Evolutionary conservation across 2,888 invertebrate species (phyloP).

Genomic region (Disparrhopalites patrizii): DNA sequence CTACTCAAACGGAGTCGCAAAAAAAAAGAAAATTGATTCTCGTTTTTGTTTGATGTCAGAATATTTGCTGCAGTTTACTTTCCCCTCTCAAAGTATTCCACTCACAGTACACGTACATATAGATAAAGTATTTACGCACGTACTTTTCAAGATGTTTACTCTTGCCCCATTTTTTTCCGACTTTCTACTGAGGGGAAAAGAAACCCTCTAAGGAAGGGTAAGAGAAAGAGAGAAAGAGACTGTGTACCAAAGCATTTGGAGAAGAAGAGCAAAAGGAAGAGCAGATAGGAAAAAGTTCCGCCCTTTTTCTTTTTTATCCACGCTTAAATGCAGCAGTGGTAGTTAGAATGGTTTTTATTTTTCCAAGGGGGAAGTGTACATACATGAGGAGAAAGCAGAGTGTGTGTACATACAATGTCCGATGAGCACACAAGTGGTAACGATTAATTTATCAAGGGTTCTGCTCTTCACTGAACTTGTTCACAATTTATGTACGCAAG

Average conservation of each 20-base stretch:
- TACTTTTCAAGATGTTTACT: slow-evolving; percentile 3
- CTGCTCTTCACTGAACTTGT: not conserved
- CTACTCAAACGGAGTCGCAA: no score
- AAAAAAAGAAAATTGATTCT: no score
- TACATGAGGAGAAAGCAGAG: no score
- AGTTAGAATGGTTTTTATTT: no score
- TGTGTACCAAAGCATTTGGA: not conserved
- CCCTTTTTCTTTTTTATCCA: no score
- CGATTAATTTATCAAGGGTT: slow-evolving; percentile 24
- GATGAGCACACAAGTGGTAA: not conserved
- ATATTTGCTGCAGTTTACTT: no score
- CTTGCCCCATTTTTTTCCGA: slow-evolving; percentile 1
- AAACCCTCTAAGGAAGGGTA: not conserved
- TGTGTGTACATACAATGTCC: no score
- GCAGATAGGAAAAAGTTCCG: no score
- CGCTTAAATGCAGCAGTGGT: not conserved
- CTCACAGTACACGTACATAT: no score
- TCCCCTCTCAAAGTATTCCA: slow-evolving; percentile 5
- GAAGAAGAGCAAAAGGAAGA: not conserved
- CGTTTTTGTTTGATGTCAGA: no score
- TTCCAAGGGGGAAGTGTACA: no score
- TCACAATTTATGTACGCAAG: slow-evolving; percentile 5
- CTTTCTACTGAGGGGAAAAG: no score
- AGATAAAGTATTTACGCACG: slow-evolving; percentile 8
- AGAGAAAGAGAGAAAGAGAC: not conserved